phyloP scores from a whole-genome alignment of 2,888 invertebrate genomes.

The Trisateles emortualis region DNA sequence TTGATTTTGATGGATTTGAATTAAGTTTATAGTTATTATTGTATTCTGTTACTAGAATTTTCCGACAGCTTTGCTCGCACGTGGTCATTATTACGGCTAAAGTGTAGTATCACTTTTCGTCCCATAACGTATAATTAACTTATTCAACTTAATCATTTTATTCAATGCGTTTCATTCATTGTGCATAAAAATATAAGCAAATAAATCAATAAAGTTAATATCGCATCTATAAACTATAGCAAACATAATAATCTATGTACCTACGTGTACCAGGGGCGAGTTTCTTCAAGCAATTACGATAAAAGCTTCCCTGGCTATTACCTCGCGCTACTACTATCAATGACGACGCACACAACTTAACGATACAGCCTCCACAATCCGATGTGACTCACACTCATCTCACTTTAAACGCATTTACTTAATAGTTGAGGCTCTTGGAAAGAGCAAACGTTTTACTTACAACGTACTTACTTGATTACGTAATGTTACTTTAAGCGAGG shows the following conservation, averaged over 20 bases:
- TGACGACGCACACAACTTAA: conserved; percentile 8
- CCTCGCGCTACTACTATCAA: conserved; percentile 14
- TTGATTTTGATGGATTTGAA: no score
- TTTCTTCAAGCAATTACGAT: conserved; percentile 51
- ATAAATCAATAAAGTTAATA: no score
- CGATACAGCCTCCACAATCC: conserved; percentile 10
- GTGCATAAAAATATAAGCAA: no score
- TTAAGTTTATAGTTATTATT: no score
- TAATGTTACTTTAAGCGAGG: not conserved
- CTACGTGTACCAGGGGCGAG: conserved; percentile 8
- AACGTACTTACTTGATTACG: not conserved
- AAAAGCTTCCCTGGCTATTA: conserved; percentile 51
- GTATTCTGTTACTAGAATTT: no score
- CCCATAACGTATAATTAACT: no score
- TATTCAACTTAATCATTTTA: no score
- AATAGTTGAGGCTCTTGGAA: not conserved
- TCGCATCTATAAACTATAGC: not conserved
- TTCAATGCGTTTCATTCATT: no score
- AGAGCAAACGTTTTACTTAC: not conserved
- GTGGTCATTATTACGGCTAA: no score
- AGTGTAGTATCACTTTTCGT: no score
- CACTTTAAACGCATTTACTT: conserved; percentile 4
- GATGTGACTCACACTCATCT: not conserved
- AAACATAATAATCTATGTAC: conserved; percentile 13
- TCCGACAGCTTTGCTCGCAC: no score